Base-by-base conservation (phyloP, 2,113 vertebrate genomes). In the Condylura cristata region DNA sequence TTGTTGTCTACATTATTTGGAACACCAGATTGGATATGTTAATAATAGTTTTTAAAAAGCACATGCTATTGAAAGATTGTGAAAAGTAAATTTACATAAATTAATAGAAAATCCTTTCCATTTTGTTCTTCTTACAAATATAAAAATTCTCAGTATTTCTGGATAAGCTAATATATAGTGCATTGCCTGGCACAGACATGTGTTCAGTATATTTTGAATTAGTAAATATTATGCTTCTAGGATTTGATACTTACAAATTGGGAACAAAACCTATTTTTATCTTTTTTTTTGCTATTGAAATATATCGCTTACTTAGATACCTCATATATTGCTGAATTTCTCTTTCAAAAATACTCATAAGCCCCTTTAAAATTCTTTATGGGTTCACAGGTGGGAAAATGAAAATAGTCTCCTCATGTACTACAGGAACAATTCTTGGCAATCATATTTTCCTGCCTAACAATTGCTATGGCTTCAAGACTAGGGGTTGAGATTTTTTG, bases 11-110 rank as follows among this genome's bases (percentile, higher is more conserved):
- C 86, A 86, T 92, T 96, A 86, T 96, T 91, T 97, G 70, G 80
- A 97, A 96, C 53, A 93, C 58, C 70, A 96, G 79, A 96, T 94
- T 96, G 83, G 46, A 84, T 92, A 93, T 91, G 58, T 91, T 97
- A 96, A 93, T 95, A 96, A 96, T 86, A 97, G 82, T 84, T 96
- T 79, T 94, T 93, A 18, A 96, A 96, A 95, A 89, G 32, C 60
- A 85, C 65, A 58, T 74, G 51, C 22, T 86, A 70, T 81, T 93
- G 20, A 94, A 90, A 92, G 74, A 89, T 65, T 39, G 61, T 46
- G 30, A 91, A 89, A 90, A 92, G 32, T 72, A 96, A 96, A 94
- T 92, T 91, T 41, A 72, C 17, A 46, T 39, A 84, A 85, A 84
- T 72, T 71, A n/a, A 61, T 39, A 78, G 39, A 85, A 65, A 79